Evolutionary conservation across 1,140 invertebrate species (phyloP), one percentile per base, ranked within the genome.

Genomic region (Drosophila sechellia): DNA sequence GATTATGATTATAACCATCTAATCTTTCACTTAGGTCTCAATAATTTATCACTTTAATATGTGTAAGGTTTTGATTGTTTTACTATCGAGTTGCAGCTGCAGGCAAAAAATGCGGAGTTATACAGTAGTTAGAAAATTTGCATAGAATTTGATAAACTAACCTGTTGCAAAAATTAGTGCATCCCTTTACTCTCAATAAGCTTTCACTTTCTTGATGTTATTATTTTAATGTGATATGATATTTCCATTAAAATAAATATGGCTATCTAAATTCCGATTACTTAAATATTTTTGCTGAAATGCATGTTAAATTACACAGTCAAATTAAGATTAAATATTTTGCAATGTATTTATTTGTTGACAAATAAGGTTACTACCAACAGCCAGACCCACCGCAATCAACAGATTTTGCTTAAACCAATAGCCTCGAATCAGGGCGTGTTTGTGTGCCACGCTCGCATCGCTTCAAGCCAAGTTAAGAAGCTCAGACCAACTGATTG

Each of bases 31-130:
- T 31, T 31, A 10, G 13, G 4, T 39, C 37, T 39, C 4, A 39
- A 13, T 12, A 39, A 13, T 13, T 39, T 39, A 3, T 10, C 31
- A 2, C 31, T 31, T 31, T 8, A 8, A 31, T 31, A 8, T 31
- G 8, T 43, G 61, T 35, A 65, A 68, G 54, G 53, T 68, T 75
- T 77, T 77, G 69, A 77, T 77, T 77, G 74, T 70, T 61, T 75
- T 76, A 55, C 68, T 66, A 68, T 77, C 48, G 71, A 39, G 60
- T 65, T 52, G 48, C 59, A 17, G 52, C 72, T 60, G 34, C 56
- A 50, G 64, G 55, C 54, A 17, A 46, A 49, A 66, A 69, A 54
- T 68, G 49, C 42, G 15, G 48, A 35, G 42, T 55, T 35, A 13
- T 10, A 5, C 70, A 43, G 43, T 40, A 39, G 55, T 17, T 40